Conservation (phyloP, 2,797 vertebrate species). For the Muscicapa comitata region DNA sequence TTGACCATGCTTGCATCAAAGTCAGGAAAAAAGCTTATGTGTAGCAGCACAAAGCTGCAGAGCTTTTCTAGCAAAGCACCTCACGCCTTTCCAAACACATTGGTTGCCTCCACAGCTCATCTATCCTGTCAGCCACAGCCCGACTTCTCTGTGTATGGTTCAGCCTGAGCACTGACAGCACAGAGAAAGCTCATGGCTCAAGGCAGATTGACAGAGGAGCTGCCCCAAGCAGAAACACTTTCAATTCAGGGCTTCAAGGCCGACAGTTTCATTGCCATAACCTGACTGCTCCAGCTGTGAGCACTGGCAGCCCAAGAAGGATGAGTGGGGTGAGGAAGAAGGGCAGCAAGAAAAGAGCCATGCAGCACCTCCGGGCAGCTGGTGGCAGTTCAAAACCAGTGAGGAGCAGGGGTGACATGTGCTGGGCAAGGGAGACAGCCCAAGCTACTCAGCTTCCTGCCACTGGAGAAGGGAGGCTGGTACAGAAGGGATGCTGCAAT, state of each 20-base stretch:
- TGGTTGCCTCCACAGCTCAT: neutral
- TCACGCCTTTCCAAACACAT: neutral
- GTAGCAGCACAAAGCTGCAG: neutral
- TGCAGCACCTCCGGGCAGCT: fast-evolving
- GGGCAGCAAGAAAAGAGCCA: neutral
- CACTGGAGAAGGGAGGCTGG: slow-evolving; percentile 19
- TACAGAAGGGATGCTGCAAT: neutral
- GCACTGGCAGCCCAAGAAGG: neutral
- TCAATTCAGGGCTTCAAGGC: neutral
- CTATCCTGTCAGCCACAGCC: neutral
- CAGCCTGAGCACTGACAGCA: neutral
- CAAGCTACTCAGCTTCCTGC: slow-evolving; percentile 12
- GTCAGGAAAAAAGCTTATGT: neutral
- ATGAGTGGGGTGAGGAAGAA: neutral
- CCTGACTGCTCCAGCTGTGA: neutral
- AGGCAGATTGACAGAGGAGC: neutral
- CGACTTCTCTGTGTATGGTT: neutral
- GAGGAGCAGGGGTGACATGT: neutral
- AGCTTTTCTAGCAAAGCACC: neutral
- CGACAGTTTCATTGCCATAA: neutral
- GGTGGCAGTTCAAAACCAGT: neutral
- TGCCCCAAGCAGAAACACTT: neutral
- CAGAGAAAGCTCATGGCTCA: neutral
- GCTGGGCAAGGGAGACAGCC: neutral
- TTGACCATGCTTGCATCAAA: neutral